Conservation (phyloP, 2,797 vertebrate genomes). For the Paguma larvata region DNA sequence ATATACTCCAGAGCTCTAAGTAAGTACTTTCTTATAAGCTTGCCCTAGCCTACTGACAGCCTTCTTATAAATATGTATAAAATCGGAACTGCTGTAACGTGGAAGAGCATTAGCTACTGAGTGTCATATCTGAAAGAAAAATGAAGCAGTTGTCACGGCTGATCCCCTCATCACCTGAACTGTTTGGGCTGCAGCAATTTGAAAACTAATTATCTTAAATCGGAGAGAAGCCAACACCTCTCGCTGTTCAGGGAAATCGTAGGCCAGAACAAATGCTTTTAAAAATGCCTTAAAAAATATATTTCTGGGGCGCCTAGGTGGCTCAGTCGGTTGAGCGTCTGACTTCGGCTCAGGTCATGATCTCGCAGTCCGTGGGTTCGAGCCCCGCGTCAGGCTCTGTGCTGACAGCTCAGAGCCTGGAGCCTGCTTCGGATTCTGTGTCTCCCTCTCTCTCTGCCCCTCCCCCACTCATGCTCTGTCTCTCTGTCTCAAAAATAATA, state of each 20-base stretch:
- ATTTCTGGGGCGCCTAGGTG: too few relatives aligned
- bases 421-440: too few relatives aligned
- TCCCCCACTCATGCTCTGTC: too few relatives aligned
- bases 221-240: not conserved
- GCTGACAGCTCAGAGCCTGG: too few relatives aligned
- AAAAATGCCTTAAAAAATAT: not conserved
- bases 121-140: not conserved
- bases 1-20: not conserved
- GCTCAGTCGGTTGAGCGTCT: too few relatives aligned
- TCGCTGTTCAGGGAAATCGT: not conserved
- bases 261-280: not conserved
- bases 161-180: not conserved
- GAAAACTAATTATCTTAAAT: constrained; percentile 52
- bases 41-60: not conserved
- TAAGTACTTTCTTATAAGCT: not conserved
- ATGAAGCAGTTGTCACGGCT: not conserved
- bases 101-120: not conserved
- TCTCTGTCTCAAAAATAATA: too few relatives aligned
- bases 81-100: not conserved
- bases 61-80: not conserved
- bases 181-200: not conserved
- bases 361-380: too few relatives aligned
- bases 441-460: too few relatives aligned
- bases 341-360: too few relatives aligned
- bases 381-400: too few relatives aligned